phyloP scores from a whole-genome alignment of 2,113 vertebrate genomes.

The Agelaius phoeniceus region DNA sequence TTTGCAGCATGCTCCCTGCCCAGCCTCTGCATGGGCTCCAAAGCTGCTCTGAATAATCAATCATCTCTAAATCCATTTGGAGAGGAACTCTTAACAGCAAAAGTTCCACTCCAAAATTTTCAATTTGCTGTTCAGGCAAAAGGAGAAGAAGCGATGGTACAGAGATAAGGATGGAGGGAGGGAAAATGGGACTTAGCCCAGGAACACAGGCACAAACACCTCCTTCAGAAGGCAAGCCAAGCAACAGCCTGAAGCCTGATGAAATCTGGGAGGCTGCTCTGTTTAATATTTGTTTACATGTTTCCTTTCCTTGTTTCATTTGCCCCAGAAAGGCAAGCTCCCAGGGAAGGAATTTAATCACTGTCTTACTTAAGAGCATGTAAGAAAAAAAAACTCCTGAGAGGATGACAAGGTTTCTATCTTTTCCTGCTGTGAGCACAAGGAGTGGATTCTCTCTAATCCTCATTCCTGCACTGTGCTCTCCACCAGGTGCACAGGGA shows the following conservation, averaged over 20 bases:
- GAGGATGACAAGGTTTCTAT: background rate
- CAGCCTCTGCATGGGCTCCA: background rate
- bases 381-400: background rate
- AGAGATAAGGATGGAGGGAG: background rate
- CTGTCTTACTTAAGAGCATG: background rate
- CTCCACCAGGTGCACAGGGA: background rate
- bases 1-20: background rate
- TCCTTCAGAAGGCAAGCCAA: background rate
- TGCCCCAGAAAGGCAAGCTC: conserved; percentile 9
- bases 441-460: background rate
- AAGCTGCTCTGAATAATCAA: background rate
- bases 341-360: conserved; percentile 29
- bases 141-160: background rate
- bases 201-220: background rate
- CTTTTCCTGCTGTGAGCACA: background rate
- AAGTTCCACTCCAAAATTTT: background rate
- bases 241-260: background rate
- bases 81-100: background rate
- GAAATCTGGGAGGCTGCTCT: background rate
- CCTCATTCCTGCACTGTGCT: background rate
- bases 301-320: conserved; percentile 20
- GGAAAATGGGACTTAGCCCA: background rate
- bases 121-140: background rate
- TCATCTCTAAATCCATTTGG: background rate
- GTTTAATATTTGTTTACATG: conserved; percentile 34